Evolutionary conservation across 2,113 vertebrate genomes (phyloP).

Genomic region (Vulpes vulpes): DNA sequence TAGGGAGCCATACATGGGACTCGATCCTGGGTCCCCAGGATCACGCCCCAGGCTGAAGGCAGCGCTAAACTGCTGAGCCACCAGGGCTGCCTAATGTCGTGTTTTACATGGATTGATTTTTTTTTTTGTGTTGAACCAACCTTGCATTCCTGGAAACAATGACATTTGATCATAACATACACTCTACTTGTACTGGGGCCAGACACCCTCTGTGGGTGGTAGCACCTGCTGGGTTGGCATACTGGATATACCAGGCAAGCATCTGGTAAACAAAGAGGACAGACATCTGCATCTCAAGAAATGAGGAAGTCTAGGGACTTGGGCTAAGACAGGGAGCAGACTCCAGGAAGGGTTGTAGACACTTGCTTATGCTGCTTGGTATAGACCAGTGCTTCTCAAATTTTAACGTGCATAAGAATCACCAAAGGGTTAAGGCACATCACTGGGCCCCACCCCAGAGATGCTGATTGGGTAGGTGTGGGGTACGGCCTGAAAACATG

Average conservation of each 20-base stretch:
- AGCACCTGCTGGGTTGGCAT: not conserved
- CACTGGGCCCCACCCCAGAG: not conserved
- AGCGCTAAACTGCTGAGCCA: too few relatives aligned
- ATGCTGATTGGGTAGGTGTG: not conserved
- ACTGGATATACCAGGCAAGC: not conserved
- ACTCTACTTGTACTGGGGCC: not conserved
- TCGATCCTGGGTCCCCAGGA: too few relatives aligned
- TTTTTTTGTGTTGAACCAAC: not conserved
- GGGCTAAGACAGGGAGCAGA: not conserved
- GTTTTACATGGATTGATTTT: rapidly evolving
- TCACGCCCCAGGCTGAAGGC: too few relatives aligned
- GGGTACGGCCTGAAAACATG: not conserved
- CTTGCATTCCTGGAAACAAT: constrained; percentile 43
- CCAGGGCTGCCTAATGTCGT: too few relatives aligned
- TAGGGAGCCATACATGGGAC: too few relatives aligned
- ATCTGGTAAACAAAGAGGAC: not conserved
- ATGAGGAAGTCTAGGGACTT: not conserved
- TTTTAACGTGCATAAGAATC: rapidly evolving
- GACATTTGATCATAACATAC: not conserved
- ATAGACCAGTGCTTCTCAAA: not conserved
- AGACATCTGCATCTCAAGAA: not conserved
- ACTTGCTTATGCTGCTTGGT: not conserved
- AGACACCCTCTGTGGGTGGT: not conserved
- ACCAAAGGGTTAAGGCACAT: not conserved
- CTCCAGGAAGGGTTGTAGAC: not conserved